Evolutionary conservation across 2,888 invertebrate species (phyloP).

Genomic region (Amblyjoppa proteus): DNA sequence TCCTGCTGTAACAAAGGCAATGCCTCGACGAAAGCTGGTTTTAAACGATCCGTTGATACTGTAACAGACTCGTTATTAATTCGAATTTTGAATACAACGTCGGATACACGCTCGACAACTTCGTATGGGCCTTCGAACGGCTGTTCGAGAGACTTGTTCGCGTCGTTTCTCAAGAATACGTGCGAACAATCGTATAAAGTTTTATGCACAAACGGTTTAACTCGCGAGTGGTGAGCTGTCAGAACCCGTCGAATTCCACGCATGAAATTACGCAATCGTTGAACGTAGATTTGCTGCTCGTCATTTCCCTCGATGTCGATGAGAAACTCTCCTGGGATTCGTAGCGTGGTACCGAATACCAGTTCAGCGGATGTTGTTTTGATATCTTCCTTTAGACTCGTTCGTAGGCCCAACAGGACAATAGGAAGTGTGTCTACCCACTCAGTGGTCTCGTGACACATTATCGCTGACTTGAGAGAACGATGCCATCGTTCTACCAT

Average conservation of each 20-base stretch:
- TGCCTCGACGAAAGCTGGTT: background rate
- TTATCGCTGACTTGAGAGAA: conserved; percentile 81
- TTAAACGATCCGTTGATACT: conserved; percentile 2
- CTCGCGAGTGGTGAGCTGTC: conserved; percentile 10
- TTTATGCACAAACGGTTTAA: conserved; percentile 21
- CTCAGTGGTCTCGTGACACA: conserved; percentile 61
- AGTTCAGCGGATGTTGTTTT: conserved; percentile 18
- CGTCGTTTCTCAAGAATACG: conserved; percentile 2
- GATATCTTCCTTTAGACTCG: conserved; percentile 46
- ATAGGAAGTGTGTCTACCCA: conserved; percentile 10
- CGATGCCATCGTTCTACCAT: conserved; percentile 83
- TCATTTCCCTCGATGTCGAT: conserved; percentile 22
- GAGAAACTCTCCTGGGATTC: conserved; percentile 36
- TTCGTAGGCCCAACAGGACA: conserved; percentile 78
- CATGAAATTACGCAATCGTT: conserved; percentile 8
- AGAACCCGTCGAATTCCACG: conserved; percentile 10
- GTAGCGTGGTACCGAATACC: conserved; percentile 11
- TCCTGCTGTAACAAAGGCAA: background rate
- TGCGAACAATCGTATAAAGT: conserved; percentile 7
- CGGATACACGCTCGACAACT: conserved; percentile 8
- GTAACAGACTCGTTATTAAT: background rate
- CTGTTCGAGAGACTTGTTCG: conserved; percentile 16
- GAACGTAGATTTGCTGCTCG: conserved; percentile 18
- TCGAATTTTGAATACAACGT: background rate
- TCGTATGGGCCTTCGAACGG: conserved; percentile 24